Percentiles rank a stretch among this genome's conserved stretches.
Evolutionary conservation across 64 coral and sea anemone genomes (phyloP).

Genomic region (Stylophora pistillata): DNA sequence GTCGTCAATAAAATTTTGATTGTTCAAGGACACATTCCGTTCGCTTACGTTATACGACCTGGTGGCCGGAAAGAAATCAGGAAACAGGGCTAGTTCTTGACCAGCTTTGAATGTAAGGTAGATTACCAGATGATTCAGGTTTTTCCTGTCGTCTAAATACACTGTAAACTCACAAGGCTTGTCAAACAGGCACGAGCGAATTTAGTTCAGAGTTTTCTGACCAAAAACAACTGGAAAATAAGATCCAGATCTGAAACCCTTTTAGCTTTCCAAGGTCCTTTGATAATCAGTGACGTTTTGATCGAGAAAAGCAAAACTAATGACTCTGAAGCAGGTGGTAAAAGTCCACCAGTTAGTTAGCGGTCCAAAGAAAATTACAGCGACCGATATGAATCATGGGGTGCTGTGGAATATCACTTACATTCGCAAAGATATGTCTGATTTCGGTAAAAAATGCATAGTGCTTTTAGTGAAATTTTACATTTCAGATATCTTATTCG

Average conservation of each 20-base stretch:
- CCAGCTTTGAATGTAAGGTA: not conserved
- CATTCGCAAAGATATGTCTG: too few relatives aligned
- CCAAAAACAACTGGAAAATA: not conserved
- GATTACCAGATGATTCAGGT: not conserved
- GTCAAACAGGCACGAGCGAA: not conserved
- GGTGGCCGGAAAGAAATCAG: slow-evolving; percentile 30
- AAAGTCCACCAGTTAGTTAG: slow-evolving; percentile 2
- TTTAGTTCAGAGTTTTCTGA: not conserved
- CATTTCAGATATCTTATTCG: too few relatives aligned
- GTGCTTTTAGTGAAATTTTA: too few relatives aligned
- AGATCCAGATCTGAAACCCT: not conserved
- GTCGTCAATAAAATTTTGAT: slow-evolving; percentile 33
- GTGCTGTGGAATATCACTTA: not conserved
- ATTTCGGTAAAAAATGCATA: too few relatives aligned
- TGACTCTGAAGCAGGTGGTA: slow-evolving; percentile 29
- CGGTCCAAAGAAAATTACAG: not conserved
- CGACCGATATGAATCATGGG: slow-evolving; percentile 18
- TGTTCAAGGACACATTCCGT: slow-evolving; percentile 21
- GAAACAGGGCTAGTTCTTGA: slow-evolving; percentile 3
- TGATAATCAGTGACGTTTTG: slow-evolving; percentile 1
- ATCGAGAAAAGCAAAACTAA: not conserved
- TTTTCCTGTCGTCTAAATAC: not conserved
- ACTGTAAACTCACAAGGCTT: not conserved
- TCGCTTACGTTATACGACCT: slow-evolving; percentile 48
- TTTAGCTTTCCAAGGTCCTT: slow-evolving; percentile 9